Conservation (phyloP, 1,140 invertebrate species). For the Cydia pomonella region DNA sequence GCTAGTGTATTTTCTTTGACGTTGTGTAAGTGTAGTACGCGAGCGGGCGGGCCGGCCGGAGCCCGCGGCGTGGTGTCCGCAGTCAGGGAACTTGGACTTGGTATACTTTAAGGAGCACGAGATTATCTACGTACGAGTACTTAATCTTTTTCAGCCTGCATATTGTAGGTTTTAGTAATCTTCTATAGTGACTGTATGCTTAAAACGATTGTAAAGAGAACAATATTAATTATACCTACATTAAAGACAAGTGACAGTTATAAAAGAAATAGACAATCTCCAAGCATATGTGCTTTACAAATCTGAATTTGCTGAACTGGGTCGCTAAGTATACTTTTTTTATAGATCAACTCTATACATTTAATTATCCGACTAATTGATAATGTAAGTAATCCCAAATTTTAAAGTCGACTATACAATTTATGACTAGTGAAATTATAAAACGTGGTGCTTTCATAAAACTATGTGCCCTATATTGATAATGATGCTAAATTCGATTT, state of each 20-base stretch:
- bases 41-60: conserved; percentile 17
- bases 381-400: not conserved
- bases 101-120: conserved; percentile 59
- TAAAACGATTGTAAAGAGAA: conserved; percentile 35
- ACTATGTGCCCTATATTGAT: conserved; percentile 33
- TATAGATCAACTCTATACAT: conserved; percentile 35
- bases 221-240: conserved; percentile 31
- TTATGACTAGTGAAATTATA: conserved; percentile 23
- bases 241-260: conserved; percentile 5
- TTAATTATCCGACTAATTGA: conserved; percentile 8
- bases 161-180: conserved; percentile 65
- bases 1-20: conserved; percentile 70
- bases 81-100: conserved; percentile 53
- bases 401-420: conserved; percentile 27
- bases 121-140: conserved; percentile 42
- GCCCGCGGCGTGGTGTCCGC: conserved; percentile 46
- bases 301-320: not conserved
- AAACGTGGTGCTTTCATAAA: conserved; percentile 32
- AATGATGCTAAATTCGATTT: conserved; percentile 30
- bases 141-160: conserved; percentile 61
- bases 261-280: not conserved
- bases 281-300: not conserved
- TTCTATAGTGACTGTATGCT: conserved; percentile 39
- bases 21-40: conserved; percentile 68
- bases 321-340: conserved; percentile 5